Conservation (phyloP, 1,140 invertebrate species). For the Latrodectus geometricus region DNA sequence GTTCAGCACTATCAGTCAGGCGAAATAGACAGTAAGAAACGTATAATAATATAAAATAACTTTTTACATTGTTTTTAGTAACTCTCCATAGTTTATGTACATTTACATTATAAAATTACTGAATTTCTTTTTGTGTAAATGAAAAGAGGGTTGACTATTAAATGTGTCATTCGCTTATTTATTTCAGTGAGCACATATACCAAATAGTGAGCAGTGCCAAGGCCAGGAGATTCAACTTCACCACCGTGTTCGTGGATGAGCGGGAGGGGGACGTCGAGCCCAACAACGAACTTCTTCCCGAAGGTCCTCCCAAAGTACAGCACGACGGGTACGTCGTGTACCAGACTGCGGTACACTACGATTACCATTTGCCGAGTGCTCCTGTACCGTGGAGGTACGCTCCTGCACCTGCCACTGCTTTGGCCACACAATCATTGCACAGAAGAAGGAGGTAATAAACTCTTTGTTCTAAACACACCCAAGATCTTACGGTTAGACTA, state of each 20-base stretch:
- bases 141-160: too few relatives aligned
- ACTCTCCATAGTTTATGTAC: too few relatives aligned
- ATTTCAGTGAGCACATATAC: constrained; percentile 62
- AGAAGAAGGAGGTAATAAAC: constrained; percentile 38
- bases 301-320: constrained; percentile 32
- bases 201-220: constrained; percentile 61
- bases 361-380: constrained; percentile 48
- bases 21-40: too few relatives aligned
- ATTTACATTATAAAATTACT: too few relatives aligned
- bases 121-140: too few relatives aligned
- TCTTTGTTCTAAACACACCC: not conserved
- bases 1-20: too few relatives aligned
- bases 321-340: constrained; percentile 63
- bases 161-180: not conserved
- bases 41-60: too few relatives aligned
- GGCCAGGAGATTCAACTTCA: constrained; percentile 64
- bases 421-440: constrained; percentile 16
- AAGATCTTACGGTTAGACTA: not conserved
- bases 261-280: constrained; percentile 64
- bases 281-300: constrained; percentile 29
- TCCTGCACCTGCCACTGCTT: constrained; percentile 3
- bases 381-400: constrained; percentile 37
- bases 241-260: constrained; percentile 64
- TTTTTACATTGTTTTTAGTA: too few relatives aligned
- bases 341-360: constrained; percentile 63